Conservation (phyloP, 2,113 vertebrate species). For the Gasterosteus nipponicus region DNA sequence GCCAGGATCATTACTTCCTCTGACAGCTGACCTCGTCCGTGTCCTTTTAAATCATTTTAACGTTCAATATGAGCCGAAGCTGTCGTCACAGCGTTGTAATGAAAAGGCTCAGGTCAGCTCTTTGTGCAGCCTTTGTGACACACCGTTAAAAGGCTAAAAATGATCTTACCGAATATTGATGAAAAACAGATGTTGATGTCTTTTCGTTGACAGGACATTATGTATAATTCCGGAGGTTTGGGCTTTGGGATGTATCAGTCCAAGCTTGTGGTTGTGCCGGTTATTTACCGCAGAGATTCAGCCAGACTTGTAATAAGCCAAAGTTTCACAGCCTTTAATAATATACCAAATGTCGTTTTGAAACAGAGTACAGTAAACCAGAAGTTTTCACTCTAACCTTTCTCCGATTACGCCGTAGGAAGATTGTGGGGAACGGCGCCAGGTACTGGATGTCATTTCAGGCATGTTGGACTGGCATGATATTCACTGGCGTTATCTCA, state of each 20-base stretch:
- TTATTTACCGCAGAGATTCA: constrained; percentile 8
- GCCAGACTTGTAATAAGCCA: constrained; percentile 2
- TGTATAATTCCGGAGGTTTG: constrained; percentile 28
- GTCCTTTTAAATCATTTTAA: constrained; percentile 23
- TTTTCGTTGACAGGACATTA: constrained; percentile 35
- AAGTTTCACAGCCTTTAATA: not conserved
- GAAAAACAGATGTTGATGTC: constrained; percentile 61
- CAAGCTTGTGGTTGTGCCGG: not conserved
- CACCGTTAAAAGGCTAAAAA: constrained; percentile 39
- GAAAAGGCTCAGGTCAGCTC: constrained; percentile 41
- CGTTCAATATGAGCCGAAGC: constrained; percentile 40
- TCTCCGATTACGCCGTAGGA: not conserved
- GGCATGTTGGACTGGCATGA: constrained; percentile 57
- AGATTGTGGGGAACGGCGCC: constrained; percentile 2
- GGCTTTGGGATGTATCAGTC: constrained; percentile 24
- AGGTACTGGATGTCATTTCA: constrained; percentile 46
- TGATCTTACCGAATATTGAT: constrained; percentile 52
- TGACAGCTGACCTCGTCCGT: constrained; percentile 37
- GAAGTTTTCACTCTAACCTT: not conserved
- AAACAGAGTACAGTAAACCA: not conserved
- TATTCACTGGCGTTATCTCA: constrained; percentile 59
- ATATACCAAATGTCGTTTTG: not conserved
- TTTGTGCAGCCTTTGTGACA: not conserved
- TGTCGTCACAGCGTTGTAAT: constrained; percentile 6
- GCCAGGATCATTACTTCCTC: constrained; percentile 26